Conservation (phyloP, 2,888 invertebrate genomes). For the Pammene aurita region DNA sequence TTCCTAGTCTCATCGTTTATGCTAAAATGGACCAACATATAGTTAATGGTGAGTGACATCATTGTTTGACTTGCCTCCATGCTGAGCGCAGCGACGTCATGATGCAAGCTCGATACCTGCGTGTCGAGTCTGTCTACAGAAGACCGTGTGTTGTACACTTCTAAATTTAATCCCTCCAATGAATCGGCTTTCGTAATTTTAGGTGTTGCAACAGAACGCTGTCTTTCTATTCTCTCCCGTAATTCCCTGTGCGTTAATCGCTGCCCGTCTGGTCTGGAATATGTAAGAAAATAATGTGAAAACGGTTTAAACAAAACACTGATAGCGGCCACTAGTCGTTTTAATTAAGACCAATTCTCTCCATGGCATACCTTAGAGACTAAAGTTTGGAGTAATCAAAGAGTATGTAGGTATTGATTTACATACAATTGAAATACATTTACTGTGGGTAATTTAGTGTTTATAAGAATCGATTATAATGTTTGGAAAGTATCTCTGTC, state of each 20-base stretch:
- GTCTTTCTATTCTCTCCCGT: constrained; percentile 87
- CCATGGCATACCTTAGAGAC: background rate
- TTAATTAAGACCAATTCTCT: background rate
- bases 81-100: constrained; percentile 93
- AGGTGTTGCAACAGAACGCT: constrained; percentile 85
- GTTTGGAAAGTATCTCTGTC: constrained; percentile 9
- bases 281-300: constrained; percentile 20
- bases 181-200: constrained; percentile 81
- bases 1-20: constrained; percentile 47
- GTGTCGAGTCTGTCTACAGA: constrained; percentile 90
- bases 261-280: constrained; percentile 67
- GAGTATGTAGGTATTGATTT: background rate
- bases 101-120: constrained; percentile 91
- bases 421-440: background rate
- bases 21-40: constrained; percentile 48
- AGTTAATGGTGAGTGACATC: constrained; percentile 48
- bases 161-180: constrained; percentile 85
- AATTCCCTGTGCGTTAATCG: constrained; percentile 77
- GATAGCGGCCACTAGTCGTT: background rate
- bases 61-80: constrained; percentile 85
- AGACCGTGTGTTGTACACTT: constrained; percentile 78
- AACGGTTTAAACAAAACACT: constrained; percentile 4
- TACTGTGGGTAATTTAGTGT: background rate
- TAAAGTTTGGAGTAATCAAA: background rate
- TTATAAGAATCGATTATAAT: background rate